Evolutionary conservation across 2,888 invertebrate genomes (phyloP).

Genomic region (Xestia sexstrigata): DNA sequence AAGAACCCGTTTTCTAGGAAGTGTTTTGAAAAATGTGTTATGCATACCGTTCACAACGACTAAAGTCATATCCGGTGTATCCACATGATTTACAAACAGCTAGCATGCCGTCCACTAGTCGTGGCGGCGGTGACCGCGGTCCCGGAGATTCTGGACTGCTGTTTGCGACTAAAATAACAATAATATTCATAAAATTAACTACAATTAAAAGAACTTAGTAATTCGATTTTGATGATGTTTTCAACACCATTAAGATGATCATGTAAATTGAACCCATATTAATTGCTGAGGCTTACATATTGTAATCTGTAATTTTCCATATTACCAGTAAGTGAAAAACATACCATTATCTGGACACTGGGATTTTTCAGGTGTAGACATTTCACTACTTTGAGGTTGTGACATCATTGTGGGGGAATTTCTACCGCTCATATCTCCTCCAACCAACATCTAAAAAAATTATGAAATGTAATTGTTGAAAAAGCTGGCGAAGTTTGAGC

Average conservation of each 20-base stretch:
- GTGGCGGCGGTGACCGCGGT: constrained; percentile 91
- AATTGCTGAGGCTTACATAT: background rate
- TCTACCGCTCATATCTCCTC: constrained; percentile 85
- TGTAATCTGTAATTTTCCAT: background rate
- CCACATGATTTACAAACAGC: constrained; percentile 96
- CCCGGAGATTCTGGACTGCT: constrained; percentile 87
- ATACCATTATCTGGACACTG: constrained; percentile 82
- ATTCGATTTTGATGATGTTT: background rate
- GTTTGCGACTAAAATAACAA: constrained; percentile 70
- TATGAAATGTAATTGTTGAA: background rate
- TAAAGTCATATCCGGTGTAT: constrained; percentile 94
- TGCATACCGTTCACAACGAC: constrained; percentile 92
- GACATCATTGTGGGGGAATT: constrained; percentile 83
- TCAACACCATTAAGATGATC: no score
- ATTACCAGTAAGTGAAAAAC: constrained; percentile 23
- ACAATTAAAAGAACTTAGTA: background rate
- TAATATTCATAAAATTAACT: background rate
- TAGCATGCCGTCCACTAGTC: constrained; percentile 93
- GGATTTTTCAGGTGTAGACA: constrained; percentile 86
- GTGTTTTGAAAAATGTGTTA: background rate
- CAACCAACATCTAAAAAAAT: constrained; percentile 84
- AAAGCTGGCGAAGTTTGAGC: background rate
- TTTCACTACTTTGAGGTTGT: constrained; percentile 84
- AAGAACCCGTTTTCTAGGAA: no score
- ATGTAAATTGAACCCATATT: background rate